Evolutionary conservation across 2,888 invertebrate genomes (phyloP), one percentile per base, ranked within the genome.

Genomic region (Dione vanillae): DNA sequence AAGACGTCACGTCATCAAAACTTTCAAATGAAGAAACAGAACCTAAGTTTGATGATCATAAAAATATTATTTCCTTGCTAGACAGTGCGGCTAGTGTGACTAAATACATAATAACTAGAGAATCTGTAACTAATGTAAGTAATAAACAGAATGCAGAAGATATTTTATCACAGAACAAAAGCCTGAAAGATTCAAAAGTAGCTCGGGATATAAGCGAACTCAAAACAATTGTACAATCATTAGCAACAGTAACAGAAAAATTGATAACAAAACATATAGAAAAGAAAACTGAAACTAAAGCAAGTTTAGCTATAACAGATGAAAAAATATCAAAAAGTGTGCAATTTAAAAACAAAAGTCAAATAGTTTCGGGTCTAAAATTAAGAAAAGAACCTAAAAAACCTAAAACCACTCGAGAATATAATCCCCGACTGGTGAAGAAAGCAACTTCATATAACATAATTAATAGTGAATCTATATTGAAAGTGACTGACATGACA

Each of bases 401-500:
- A 61, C 84, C 74, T 52, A 80, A 77, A 52, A 78, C 82, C 40
- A 61, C 65, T 0, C 69, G 75, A 35, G 83, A 85, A 10, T 77
- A 79, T 52, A 81, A 80, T 47, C 79, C 77, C 51, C 80, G 78
- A 70, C 75, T 87, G 0, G 81, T 79, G 61, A 85, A 83, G 70
- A 88, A 82, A 76, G 88, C 87, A 73, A 83, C 85, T 19, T 92
- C 92, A 20, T 91, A 89, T 74, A 82, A 84, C 19, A 78, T 89
- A 14, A 90, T 92, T 54, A 89, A 90, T 0, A 92, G 92, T 71
- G 92, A 92, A 80, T 84, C 87, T 0, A 76, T 92, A 67, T 76
- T 92, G 0, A 85, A 80, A 82, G 87, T 91, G 8, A 92, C 92
- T 40, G 89, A 92, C 67, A 90, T 92, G 89, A 88, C 90, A 9